Evolutionary conservation across 2,797 vertebrate species (phyloP), one percentile per base, ranked within the genome.

Genomic region (Danio aesculapii): DNA sequence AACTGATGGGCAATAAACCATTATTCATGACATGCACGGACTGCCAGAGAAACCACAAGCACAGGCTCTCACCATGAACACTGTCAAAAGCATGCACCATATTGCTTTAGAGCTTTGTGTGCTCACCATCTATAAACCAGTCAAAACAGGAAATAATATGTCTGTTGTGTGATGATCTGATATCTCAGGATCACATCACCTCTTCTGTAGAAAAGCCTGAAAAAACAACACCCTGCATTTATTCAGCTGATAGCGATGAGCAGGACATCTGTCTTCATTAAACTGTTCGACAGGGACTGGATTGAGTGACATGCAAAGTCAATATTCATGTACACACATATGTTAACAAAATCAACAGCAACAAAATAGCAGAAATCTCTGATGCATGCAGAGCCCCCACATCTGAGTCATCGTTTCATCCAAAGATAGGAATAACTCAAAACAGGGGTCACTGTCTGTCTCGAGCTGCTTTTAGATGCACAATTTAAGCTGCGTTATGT

Each of bases 1-100:
- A 81, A 85, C 30, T 30, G 30, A 86, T 67, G 57, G 10, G 62
- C 87, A 85, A 85, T 85, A 86, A 85, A 84, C 66, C 74, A 64
- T 80, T 74, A 81, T 84, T 79, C 68, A 84, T 78, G 79, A 82
- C 43, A 73, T 61, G 67, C 68, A 74, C 39, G 57, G 64, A 79
- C 57, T 69, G 21, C 50, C 63, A 21, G 59, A 70, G 77, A 64
- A 77, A 85, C 73, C 85, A 59, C 78, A 83, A 68, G 72, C 75
- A 79, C 53, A 52, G 16, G 16, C 21, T 79, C 58, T 79, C 64
- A 72, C 41, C 68, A 57, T 19, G 43, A 53, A 75, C 66, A 43
- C 57, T 74, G 58, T 17, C 55, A 71, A 14, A 10, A 46, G 17
- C 8, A 55, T 5, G 61, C n/a, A 66, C 21, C 5, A 2, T 62